Conservation (phyloP, 2,797 vertebrate species). For the Eulemur coronatus region DNA sequence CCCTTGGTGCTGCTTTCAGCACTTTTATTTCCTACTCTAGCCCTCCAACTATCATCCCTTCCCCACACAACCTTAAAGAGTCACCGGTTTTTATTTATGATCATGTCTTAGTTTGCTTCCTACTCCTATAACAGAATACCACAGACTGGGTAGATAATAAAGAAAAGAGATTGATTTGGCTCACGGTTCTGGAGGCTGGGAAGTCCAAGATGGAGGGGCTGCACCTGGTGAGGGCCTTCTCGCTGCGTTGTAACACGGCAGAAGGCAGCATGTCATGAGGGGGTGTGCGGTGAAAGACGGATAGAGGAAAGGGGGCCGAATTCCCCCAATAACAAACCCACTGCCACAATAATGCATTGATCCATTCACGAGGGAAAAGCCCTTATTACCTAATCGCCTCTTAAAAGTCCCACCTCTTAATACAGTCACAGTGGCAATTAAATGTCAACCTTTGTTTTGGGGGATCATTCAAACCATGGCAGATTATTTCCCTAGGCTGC, state of each 20-base stretch:
- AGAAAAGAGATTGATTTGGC: not conserved
- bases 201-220: not conserved
- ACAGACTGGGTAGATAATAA: not conserved
- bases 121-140: not conserved
- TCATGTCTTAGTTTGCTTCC: not conserved
- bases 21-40: not conserved
- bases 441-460: not conserved
- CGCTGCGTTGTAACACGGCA: fast-evolving
- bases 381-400: not conserved
- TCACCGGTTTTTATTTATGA: not conserved
- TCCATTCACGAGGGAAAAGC: not conserved
- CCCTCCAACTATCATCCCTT: not conserved
- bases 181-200: not conserved
- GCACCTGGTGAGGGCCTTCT: not conserved
- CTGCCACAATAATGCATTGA: not conserved
- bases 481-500: not conserved
- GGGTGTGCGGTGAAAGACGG: fast-evolving
- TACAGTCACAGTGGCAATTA: not conserved
- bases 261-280: too few species aligned
- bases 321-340: not conserved
- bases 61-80: not conserved
- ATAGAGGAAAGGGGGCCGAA: not conserved
- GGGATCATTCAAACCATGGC: not conserved
- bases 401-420: not conserved
- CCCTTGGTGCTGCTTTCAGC: not conserved